These are phyloP conservation scores for Cydia strobilella DNA, from an alignment of 1,140 invertebrate genomes.

Conservation along the genomic window DNA sequence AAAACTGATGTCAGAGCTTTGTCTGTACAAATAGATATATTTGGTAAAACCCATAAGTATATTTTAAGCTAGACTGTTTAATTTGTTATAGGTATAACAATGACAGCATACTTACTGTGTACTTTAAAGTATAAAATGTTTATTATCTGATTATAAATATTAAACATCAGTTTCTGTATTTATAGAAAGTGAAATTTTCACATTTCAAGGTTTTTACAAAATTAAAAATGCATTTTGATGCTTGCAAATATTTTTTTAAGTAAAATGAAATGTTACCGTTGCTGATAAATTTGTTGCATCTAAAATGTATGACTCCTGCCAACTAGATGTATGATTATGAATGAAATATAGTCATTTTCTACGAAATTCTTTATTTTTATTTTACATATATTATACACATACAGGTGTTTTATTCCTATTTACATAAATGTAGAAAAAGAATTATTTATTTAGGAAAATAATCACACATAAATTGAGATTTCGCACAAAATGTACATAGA, in stretches of 20 bases:
- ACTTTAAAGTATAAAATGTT: background rate
- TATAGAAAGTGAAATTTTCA: background rate
- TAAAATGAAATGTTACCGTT: background rate
- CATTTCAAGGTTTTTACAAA: background rate
- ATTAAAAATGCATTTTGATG: too few relatives aligned
- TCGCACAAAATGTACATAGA: constrained; percentile 36
- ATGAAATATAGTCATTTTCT: constrained; percentile 48
- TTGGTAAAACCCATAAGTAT: constrained; percentile 76
- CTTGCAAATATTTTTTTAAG: background rate
- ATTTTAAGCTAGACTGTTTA: constrained; percentile 62
- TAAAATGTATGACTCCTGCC: background rate
- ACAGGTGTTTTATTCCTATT: constrained; percentile 60
- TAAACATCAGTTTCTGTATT: background rate
- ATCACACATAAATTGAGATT: constrained; percentile 47
- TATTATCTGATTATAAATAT: background rate
- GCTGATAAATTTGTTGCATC: background rate
- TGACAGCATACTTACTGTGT: background rate
- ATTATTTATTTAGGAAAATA: constrained; percentile 50
- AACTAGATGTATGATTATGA: background rate
- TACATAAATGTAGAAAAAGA: constrained; percentile 63
- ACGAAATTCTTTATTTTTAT: constrained; percentile 74
- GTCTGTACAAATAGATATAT: constrained; percentile 69
- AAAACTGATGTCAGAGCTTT: constrained; percentile 72
- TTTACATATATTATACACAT: constrained; percentile 65
- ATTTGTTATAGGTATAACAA: background rate